Evolutionary conservation across 2,113 vertebrate species (phyloP), one percentile per base, ranked within the genome.

Genomic region (Paraplagusia blochii): DNA sequence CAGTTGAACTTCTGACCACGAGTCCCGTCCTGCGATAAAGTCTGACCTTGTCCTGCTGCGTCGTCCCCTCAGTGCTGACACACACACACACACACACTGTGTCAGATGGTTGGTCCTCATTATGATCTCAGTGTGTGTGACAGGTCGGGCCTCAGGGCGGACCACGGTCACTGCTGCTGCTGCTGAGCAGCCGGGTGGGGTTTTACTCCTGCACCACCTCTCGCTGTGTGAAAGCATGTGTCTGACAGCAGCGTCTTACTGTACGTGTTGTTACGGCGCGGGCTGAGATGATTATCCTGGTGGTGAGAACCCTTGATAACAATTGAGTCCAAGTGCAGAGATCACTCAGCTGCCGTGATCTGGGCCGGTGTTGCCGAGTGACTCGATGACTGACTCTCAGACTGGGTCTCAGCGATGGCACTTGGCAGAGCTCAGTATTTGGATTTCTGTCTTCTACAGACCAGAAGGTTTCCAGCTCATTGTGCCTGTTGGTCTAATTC

Each of bases 231-330:
- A 60, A 39, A 69, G 61, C 64, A 44, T 77, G 52, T 62, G 44
- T 53, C 44, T 76, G 73, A 69, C 68, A 69, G 67, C 72, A 72
- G 57, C 62, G 66, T 29, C 22, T 29, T 29, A 22, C 74, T 54
- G 74, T 82, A 65, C 76, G 56, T 77, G 78, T 78, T 66, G 68
- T 80, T 83, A 69, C 81, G 82, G 47, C 71, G 69, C 78, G 68
- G 68, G 57, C 10, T 47, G 65, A 76, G 79, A 72, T 81, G 63
- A 69, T 85, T 72, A 77, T 83, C 74, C 69, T 65, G 74, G 53
- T 70, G 63, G 49, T 77, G 69, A 76, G 79, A 79, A 70, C 74
- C 63, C 60, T 75, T 59, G 74, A 79, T 78, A 72, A 56, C 55
- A 54, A 58, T 77, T 70, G 64, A 57, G 60, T 76, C 56, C 46